A percentile compares a stretch with the other conserved stretches of the same genome.
Conservation (phyloP, 1,140 invertebrate species). For the Manduca sexta region DNA sequence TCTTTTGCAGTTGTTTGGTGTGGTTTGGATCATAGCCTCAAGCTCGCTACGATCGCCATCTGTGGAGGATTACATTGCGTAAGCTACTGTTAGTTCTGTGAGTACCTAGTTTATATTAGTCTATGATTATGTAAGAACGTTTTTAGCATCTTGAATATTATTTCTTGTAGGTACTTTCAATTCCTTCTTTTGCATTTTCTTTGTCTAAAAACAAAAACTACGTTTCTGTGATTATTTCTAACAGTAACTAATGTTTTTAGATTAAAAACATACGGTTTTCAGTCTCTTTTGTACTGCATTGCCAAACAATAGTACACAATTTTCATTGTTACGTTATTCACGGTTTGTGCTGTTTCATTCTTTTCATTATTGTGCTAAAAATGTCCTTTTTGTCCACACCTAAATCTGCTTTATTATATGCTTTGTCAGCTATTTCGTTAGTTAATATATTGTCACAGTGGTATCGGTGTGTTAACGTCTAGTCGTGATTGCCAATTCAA, state of each 20-base stretch:
- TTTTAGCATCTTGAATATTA: not conserved
- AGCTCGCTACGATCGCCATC: conserved; percentile 75
- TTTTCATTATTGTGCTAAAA: conserved; percentile 1
- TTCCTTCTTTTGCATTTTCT: not conserved
- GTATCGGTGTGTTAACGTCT: conserved; percentile 2
- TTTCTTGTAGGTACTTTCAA: not conserved
- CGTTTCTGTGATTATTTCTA: no score
- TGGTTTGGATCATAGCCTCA: conserved; percentile 74
- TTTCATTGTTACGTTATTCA: no score
- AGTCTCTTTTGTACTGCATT: no score
- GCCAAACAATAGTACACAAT: no score
- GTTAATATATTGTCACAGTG: not conserved
- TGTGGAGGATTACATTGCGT: conserved; percentile 72
- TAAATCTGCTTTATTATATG: conserved; percentile 4
- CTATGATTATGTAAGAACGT: conserved; percentile 7
- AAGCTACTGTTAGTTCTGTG: conserved; percentile 59
- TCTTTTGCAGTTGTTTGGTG: conserved; percentile 75
- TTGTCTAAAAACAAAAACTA: no score
- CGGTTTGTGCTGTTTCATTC: not conserved
- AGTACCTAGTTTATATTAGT: conserved; percentile 17
- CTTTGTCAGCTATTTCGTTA: not conserved
- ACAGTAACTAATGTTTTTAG: no score
- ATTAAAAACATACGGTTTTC: no score
- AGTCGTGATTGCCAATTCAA: conserved; percentile 15
- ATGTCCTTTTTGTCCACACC: conserved; percentile 9